phyloP scores from a whole-genome alignment of 2,797 vertebrate species.

The Notamacropus eugenii region DNA sequence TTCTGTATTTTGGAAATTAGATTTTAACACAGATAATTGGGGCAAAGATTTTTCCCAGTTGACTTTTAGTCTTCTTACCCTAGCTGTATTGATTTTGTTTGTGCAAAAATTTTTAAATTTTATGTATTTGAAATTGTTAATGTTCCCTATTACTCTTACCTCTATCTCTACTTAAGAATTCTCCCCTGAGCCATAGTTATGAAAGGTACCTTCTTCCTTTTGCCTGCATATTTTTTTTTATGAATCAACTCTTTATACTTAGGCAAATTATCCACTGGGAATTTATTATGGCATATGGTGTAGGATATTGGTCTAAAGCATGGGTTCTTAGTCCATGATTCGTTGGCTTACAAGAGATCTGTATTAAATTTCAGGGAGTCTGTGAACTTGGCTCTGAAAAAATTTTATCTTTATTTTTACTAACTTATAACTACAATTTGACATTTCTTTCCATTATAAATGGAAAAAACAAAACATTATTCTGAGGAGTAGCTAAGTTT shows the following conservation, averaged over 20 bases:
- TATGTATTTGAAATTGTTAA: not conserved
- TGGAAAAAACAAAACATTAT: not conserved
- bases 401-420: not conserved
- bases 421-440: not conserved
- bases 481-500: not conserved
- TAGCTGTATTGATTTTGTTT: not conserved
- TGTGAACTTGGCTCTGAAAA: not conserved
- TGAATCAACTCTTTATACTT: not conserved
- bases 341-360: not conserved
- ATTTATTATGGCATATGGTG: not conserved
- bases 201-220: not conserved
- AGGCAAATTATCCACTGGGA: not conserved
- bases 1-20: not conserved
- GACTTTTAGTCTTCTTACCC: not conserved
- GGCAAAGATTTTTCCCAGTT: not conserved
- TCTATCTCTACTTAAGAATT: not conserved
- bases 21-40: not conserved
- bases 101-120: not conserved
- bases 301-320: not conserved
- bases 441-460: not conserved
- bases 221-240: not conserved
- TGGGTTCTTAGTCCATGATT: not conserved
- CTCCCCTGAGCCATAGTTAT: not conserved
- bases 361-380: not conserved
- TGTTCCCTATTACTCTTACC: not conserved